These are phyloP conservation scores for Drosophila mimica DNA, from an alignment of 2,888 invertebrate genomes.

Conservation along the genomic window DNA sequence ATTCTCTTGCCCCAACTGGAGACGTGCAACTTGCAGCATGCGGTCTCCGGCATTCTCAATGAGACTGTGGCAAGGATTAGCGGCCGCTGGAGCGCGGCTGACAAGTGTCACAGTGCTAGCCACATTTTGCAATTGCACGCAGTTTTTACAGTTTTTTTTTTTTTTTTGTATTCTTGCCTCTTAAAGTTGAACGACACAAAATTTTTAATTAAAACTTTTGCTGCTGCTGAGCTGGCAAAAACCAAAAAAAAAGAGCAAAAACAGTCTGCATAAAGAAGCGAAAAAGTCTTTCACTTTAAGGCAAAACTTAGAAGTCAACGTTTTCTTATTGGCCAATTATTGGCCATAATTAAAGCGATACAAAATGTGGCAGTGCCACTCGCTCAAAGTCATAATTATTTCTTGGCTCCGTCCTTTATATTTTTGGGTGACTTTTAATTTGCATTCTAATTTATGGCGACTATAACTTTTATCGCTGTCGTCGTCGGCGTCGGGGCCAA, in stretches of 20 bases:
- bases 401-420: constrained; percentile 18
- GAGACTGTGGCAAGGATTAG: constrained; percentile 49
- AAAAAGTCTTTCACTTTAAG: constrained; percentile 6
- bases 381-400: constrained; percentile 56
- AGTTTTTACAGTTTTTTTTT: constrained; percentile 30
- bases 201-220: constrained; percentile 72
- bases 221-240: constrained; percentile 19
- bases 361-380: constrained; percentile 35
- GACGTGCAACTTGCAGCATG: constrained; percentile 24
- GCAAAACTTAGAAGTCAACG: constrained; percentile 50
- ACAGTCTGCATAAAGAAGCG: background rate
- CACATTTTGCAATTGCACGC: constrained; percentile 44
- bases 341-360: constrained; percentile 71
- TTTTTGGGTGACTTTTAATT: constrained; percentile 61
- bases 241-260: background rate
- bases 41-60: background rate
- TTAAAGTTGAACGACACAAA: constrained; percentile 34
- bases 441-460: constrained; percentile 75
- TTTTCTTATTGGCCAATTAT: constrained; percentile 72
- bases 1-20: background rate
- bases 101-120: constrained; percentile 32
- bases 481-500: constrained; percentile 36
- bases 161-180: background rate
- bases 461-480: constrained; percentile 71
- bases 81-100: constrained; percentile 29